Percentiles rank a stretch among this genome's conserved stretches.
Evolutionary conservation across 2,888 invertebrate genomes (phyloP).

Genomic region (Zygogramma bicolorata): DNA sequence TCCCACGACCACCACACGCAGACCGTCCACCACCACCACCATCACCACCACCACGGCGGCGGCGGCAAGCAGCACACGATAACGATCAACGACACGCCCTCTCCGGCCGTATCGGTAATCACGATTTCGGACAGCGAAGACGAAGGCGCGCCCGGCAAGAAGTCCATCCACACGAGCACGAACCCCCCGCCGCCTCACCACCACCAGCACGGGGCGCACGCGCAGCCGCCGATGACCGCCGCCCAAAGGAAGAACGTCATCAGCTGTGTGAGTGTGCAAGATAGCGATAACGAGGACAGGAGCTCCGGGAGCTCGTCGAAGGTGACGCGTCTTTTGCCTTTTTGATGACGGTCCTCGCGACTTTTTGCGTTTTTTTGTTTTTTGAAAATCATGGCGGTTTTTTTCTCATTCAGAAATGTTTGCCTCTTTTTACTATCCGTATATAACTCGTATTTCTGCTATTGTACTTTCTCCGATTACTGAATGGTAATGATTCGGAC

Average conservation of each 20-base stretch:
- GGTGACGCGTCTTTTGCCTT: constrained; percentile 42
- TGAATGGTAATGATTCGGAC: no score
- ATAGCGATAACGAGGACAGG: constrained; percentile 79
- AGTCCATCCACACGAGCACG: constrained; percentile 48
- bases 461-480: no score
- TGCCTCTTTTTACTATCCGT: no score
- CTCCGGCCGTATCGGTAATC: constrained; percentile 94
- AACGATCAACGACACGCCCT: constrained; percentile 95
- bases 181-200: constrained; percentile 26
- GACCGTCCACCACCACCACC: constrained; percentile 46
- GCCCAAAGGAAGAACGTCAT: constrained; percentile 77
- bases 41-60: constrained; percentile 60
- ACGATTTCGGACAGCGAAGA: constrained; percentile 97
- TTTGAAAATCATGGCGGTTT: no score
- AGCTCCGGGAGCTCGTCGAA: constrained; percentile 65
- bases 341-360: no score
- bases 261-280: constrained; percentile 83
- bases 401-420: no score
- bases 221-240: constrained; percentile 49
- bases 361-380: no score
- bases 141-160: constrained; percentile 71
- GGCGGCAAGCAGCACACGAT: constrained; percentile 83
- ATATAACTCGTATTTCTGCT: no score
- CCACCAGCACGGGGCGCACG: constrained; percentile 40
- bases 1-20: constrained; percentile 55